These are phyloP conservation scores for Gadus macrocephalus DNA, from an alignment of 2,113 vertebrate species.

Conservation along the genomic window DNA sequence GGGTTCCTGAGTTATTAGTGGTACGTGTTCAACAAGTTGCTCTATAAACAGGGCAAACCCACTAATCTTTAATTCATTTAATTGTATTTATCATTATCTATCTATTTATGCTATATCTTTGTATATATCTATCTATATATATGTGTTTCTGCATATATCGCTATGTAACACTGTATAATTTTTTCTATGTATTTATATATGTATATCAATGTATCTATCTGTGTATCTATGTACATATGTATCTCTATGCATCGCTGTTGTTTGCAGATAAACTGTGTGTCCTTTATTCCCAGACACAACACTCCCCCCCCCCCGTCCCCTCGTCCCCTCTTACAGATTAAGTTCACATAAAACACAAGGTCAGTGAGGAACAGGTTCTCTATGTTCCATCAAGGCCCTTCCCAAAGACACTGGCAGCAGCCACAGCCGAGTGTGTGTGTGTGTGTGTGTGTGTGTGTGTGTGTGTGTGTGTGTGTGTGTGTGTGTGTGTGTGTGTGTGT, in stretches of 20 bases:
- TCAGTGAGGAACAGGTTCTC: conserved; percentile 18
- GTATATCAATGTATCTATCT: too few species aligned
- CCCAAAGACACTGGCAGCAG: conserved; percentile 6
- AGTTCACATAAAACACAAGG: conserved; percentile 29
- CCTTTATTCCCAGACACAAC: neutral
- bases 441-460: neutral
- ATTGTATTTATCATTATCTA: too few species aligned
- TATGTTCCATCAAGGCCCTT: conserved; percentile 2
- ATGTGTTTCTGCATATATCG: too few species aligned
- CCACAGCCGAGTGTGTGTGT: conserved; percentile 19
- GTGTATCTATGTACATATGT: too few species aligned
- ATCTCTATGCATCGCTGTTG: too few species aligned
- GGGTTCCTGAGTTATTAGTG: too few species aligned
- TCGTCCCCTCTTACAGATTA: conserved; percentile 16
- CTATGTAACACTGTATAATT: too few species aligned
- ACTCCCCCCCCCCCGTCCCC: conserved; percentile 4
- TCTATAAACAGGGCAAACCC: neutral
- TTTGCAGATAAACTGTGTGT: neutral
- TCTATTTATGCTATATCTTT: too few species aligned
- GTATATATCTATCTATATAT: too few species aligned
- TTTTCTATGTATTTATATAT: too few species aligned
- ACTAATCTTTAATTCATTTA: too few species aligned
- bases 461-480: conserved; percentile 20
- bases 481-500: conserved; percentile 23
- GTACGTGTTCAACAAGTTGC: neutral